Evolutionary conservation across 2,797 vertebrate species (phyloP), one percentile per base, ranked within the genome.

Genomic region (Notolepis coatsorum): DNA sequence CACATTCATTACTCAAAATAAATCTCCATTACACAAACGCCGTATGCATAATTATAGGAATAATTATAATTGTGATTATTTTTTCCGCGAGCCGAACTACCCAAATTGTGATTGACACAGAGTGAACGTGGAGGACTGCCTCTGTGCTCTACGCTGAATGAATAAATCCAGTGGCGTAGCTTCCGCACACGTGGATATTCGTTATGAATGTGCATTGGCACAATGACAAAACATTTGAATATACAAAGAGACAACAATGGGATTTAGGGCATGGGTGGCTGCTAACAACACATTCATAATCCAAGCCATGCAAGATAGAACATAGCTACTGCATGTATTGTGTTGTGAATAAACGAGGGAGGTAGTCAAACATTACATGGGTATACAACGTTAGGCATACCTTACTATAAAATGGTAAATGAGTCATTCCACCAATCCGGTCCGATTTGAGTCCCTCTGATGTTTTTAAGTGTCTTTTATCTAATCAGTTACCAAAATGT

Each of bases 11-110:
- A 91, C 81, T 80, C 79, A 74, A 84, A 88, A 92, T 90, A 89
- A 91, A 90, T 90, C 83, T 81, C 88, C 85, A 92, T 92, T 90
- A 91, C 84, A 89, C 85, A 90, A 91, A 91, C 84, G 84, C 68
- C 80, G 81, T 67, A 77, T 80, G 86, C 87, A 86, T 90, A 89
- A 92, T 92, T 88, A 83, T 70, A 77, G 71, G 81, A 89, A 90
- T 89, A 86, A 91, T 90, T 91, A 91, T 76, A 86, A 86, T 75
- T 87, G 71, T 83, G 87, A 89, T 89, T 85, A 88, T 80, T 87
- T 90, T 83, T 87, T 89, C 73, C 80, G 64, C 57, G 82, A 69
- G 72, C 67, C 64, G 52, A 77, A 79, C 81, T 75, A 58, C 65
- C 73, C 57, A 89, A 88, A 91, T 88, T 78, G 79, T 88, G 89